Evolutionary conservation across 2,797 vertebrate species (phyloP).

Genomic region (Kryptolebias ocellatus): DNA sequence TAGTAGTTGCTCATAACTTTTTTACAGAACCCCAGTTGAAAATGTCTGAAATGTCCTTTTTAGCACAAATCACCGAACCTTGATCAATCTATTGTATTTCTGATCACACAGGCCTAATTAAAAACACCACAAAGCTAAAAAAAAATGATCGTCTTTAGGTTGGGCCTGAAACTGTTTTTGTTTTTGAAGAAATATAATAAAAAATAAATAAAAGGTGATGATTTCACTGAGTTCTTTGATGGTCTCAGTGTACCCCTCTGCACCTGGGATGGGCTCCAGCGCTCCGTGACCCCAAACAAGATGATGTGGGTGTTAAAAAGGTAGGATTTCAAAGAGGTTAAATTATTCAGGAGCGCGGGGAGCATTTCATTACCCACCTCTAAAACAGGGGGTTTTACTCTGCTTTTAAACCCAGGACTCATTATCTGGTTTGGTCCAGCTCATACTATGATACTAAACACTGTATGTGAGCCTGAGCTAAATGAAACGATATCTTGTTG

Average conservation of each 20-base stretch:
- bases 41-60: no score
- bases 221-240: background rate
- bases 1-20: background rate
- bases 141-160: no score
- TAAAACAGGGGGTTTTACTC: background rate
- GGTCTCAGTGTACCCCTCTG: no score
- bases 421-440: background rate
- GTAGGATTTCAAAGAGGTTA: background rate
- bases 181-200: background rate
- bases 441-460: background rate
- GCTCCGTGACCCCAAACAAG: background rate
- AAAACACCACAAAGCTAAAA: no score
- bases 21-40: no score
- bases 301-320: background rate
- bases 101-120: no score
- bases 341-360: background rate
- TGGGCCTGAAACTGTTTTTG: background rate
- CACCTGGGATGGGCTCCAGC: background rate
- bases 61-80: no score
- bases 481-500: background rate
- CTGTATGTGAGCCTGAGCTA: background rate
- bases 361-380: background rate
- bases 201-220: background rate
- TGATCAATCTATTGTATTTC: no score
- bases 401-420: background rate